These are phyloP conservation scores for Limnephilus lunatus DNA, from an alignment of 2,888 invertebrate genomes.

Conservation along the genomic window DNA sequence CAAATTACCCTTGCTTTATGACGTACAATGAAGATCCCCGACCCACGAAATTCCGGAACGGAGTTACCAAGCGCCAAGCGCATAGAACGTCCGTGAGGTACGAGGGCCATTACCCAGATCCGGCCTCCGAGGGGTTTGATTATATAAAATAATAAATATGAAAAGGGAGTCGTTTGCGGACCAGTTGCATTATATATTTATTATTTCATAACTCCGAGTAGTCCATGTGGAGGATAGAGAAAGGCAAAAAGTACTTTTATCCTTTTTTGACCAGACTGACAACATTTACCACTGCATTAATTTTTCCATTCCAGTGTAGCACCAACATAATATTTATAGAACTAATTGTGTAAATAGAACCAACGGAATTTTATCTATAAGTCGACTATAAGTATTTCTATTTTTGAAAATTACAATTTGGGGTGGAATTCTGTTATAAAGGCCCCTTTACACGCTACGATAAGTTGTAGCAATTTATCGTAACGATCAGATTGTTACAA, in stretches of 20 bases:
- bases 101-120: background rate
- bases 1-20: constrained; percentile 61
- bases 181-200: constrained; percentile 17
- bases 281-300: no score
- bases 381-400: no score
- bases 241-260: background rate
- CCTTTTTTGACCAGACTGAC: background rate
- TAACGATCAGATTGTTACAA: no score
- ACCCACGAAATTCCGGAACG: constrained; percentile 20
- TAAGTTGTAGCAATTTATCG: no score
- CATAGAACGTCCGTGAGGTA: background rate
- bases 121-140: background rate
- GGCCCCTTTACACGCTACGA: no score
- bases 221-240: background rate
- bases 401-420: no score
- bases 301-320: no score
- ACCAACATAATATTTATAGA: no score
- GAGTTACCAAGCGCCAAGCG: constrained; percentile 20
- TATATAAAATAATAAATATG: background rate
- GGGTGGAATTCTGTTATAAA: no score
- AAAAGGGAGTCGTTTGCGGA: background rate
- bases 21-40: constrained; percentile 59
- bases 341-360: no score
- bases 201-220: background rate
- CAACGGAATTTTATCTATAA: no score